phyloP scores from a whole-genome alignment of 2,113 vertebrate species.

The Pomatorhinus ruficollis region DNA sequence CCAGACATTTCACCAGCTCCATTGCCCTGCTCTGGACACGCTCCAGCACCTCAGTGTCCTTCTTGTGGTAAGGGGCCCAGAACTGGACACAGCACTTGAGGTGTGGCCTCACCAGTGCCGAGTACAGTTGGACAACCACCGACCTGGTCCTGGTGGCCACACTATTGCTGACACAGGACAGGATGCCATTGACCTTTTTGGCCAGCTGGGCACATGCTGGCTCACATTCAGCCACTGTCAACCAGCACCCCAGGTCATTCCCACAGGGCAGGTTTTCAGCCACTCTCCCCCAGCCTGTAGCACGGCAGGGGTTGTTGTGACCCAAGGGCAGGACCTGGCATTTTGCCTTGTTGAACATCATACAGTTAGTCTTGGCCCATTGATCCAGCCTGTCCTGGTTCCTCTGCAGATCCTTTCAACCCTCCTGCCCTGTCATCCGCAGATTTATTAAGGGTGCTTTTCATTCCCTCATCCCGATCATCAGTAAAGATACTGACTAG shows the following conservation, averaged over 20 bases:
- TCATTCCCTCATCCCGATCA: not conserved
- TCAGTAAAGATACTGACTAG: not conserved
- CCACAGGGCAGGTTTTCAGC: not conserved
- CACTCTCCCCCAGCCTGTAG: no score
- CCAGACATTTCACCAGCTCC: not conserved
- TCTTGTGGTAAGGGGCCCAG: accelerated
- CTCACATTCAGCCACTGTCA: no score
- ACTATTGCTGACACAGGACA: not conserved
- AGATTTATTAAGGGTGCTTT: not conserved
- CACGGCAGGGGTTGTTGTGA: not conserved
- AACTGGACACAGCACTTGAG: not conserved
- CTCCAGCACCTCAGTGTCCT: not conserved
- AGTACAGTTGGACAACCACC: accelerated
- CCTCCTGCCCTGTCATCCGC: not conserved
- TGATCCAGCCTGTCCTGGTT: no score
- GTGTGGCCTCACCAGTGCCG: accelerated
- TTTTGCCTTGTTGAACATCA: not conserved
- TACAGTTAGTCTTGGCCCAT: not conserved
- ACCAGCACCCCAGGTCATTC: not conserved
- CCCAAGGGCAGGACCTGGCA: no score
- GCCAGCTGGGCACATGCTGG: accelerated
- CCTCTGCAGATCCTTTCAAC: not conserved
- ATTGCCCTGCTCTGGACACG: accelerated
- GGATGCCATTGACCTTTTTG: not conserved
- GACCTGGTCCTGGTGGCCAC: not conserved